Evolutionary conservation across 2,888 invertebrate species (phyloP).

Genomic region (Pinctada fucata): DNA sequence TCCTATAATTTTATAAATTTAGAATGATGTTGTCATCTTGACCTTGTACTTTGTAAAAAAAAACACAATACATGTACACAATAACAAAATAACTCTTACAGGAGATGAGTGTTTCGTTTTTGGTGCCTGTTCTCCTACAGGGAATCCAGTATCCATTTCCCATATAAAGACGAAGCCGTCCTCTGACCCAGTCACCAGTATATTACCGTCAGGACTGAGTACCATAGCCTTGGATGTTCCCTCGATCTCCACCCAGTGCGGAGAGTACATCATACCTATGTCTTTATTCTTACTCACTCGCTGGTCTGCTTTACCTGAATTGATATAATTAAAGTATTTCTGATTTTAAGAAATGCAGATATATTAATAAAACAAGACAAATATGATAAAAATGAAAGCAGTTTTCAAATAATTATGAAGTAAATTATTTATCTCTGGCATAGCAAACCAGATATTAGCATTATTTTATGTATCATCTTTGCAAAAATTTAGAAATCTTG

Average conservation of each 20-base stretch:
- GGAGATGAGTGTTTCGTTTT: constrained; percentile 56
- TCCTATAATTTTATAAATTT: too few relatives aligned
- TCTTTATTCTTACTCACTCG: constrained; percentile 48
- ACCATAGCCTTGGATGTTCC: constrained; percentile 52
- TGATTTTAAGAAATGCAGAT: too few relatives aligned
- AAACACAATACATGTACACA: too few relatives aligned
- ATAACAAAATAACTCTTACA: constrained; percentile 43
- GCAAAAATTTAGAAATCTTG: too few relatives aligned
- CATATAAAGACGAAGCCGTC: constrained; percentile 67
- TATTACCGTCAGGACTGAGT: constrained; percentile 47
- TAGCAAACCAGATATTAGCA: too few relatives aligned
- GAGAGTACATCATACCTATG: constrained; percentile 61
- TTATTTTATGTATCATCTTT: too few relatives aligned
- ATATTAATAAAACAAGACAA: too few relatives aligned
- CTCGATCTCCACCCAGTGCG: constrained; percentile 51
- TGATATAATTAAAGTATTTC: constrained; percentile 27
- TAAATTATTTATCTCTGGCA: too few relatives aligned
- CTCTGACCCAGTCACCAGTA: constrained; percentile 60
- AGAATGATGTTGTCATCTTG: too few relatives aligned
- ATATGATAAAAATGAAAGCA: too few relatives aligned
- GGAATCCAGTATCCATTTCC: constrained; percentile 55
- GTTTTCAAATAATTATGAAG: too few relatives aligned
- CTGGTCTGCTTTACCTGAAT: constrained; percentile 67
- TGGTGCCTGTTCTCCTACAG: constrained; percentile 54
- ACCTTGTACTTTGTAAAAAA: too few relatives aligned